Conservation (phyloP, 2,797 vertebrate species). For the Micrastur ruficollis region DNA sequence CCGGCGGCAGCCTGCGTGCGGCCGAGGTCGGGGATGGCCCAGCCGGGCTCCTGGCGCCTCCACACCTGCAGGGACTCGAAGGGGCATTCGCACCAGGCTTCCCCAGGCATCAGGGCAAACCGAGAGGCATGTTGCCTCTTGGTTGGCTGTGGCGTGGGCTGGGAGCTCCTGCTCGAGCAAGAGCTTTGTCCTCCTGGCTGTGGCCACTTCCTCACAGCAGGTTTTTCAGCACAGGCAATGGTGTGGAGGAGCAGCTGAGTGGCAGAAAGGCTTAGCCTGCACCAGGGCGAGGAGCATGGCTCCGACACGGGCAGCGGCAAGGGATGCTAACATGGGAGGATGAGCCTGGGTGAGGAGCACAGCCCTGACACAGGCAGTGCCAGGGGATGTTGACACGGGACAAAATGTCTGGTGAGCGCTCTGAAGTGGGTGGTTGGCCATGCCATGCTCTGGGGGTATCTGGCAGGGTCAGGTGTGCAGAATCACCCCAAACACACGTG, state of each 20-base stretch:
- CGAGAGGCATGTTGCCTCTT: too few species aligned
- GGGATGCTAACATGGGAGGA: not conserved
- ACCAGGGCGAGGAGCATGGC: rapidly evolving
- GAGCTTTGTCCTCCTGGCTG: rapidly evolving
- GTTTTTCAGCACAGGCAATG: too few species aligned
- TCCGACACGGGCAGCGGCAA: not conserved
- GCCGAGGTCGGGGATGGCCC: rapidly evolving
- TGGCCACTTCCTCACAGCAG: not conserved
- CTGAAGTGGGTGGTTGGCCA: rapidly evolving
- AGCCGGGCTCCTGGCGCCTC: not conserved
- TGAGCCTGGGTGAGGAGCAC: not conserved
- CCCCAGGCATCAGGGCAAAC: not conserved
- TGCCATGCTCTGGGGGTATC: not conserved
- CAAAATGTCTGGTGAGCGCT: not conserved
- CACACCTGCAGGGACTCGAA: rapidly evolving
- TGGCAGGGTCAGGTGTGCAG: rapidly evolving
- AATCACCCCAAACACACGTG: rapidly evolving
- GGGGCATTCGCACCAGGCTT: too few species aligned
- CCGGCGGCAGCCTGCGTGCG: not conserved
- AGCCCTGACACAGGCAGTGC: not conserved
- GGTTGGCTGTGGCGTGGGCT: not conserved
- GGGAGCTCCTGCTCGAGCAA: not conserved
- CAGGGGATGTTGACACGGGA: rapidly evolving
- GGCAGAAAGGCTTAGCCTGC: not conserved
- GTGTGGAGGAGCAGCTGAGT: not conserved